phyloP scores from a whole-genome alignment of 2,797 vertebrate species.

The Pyrocephalus nanus region DNA sequence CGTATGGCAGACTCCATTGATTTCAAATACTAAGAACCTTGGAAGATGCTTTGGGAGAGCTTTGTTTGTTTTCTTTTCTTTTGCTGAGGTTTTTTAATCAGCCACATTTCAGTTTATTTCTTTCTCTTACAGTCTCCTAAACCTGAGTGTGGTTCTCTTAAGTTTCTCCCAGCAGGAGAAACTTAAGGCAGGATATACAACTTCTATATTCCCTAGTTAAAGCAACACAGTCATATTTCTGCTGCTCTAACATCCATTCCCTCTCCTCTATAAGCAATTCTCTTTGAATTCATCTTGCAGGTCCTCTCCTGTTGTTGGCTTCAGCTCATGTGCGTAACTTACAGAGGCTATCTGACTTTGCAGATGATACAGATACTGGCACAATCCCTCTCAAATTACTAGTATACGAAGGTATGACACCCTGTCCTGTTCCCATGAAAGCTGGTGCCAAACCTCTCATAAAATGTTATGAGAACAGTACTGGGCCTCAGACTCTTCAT shows the following conservation, averaged over 20 bases:
- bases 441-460: not conserved
- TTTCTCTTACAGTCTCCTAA: not conserved
- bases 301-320: not conserved
- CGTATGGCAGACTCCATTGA: not conserved
- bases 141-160: not conserved
- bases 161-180: not conserved
- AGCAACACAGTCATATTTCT: not conserved
- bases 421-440: slow-evolving; percentile 13
- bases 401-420: not conserved
- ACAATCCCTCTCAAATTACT: not conserved
- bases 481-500: not conserved
- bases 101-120: not conserved
- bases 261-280: not conserved
- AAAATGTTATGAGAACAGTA: slow-evolving; percentile 18
- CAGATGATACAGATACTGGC: not conserved
- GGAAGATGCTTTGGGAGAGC: not conserved
- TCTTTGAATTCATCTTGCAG: not conserved
- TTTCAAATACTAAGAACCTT: not conserved
- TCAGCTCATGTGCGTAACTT: not conserved
- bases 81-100: not conserved
- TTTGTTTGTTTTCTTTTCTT: not conserved
- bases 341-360: not conserved
- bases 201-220: not conserved
- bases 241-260: not conserved
- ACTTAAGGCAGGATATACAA: not conserved